Conservation (phyloP, 30 jellyfish, hydroid and myxozoan genomes). For the Turritopsis rubra region DNA sequence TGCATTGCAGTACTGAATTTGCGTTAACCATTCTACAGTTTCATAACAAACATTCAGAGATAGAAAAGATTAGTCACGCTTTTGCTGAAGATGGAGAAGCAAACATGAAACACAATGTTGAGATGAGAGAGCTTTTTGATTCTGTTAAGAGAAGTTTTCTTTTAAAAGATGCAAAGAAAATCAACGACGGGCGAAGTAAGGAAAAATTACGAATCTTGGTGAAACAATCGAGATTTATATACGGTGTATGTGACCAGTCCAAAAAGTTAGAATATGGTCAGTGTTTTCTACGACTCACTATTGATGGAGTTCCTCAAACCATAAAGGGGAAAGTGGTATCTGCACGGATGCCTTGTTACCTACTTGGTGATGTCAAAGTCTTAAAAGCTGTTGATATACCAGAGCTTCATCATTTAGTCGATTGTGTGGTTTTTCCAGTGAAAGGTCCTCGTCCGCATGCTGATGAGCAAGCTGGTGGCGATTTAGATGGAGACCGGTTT, state of each 20-base stretch:
- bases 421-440: constrained; percentile 28
- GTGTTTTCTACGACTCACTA: constrained; percentile 19
- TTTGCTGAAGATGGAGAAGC: not conserved
- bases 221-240: constrained; percentile 23
- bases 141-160: not conserved
- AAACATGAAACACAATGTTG: not conserved
- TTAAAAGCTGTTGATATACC: constrained; percentile 32
- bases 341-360: constrained; percentile 31
- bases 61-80: not conserved
- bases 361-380: constrained; percentile 36
- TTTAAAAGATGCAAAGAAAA: constrained; percentile 10
- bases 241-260: constrained; percentile 28
- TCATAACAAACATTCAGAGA: not conserved
- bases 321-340: constrained; percentile 21
- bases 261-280: constrained; percentile 22
- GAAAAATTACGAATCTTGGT: constrained; percentile 28
- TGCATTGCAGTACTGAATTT: constrained; percentile 23
- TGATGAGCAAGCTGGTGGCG: constrained; percentile 40
- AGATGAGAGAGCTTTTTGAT: not conserved
- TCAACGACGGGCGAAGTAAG: constrained; percentile 7
- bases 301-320: constrained; percentile 23
- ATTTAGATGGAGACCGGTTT: constrained; percentile 35
- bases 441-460: constrained; percentile 28
- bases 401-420: constrained; percentile 25
- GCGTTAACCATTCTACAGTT: constrained; percentile 22